Percentiles rank a stretch among this genome's conserved stretches.
Conservation (phyloP, 2,797 vertebrate genomes). For the Oreochromis mossambicus region DNA sequence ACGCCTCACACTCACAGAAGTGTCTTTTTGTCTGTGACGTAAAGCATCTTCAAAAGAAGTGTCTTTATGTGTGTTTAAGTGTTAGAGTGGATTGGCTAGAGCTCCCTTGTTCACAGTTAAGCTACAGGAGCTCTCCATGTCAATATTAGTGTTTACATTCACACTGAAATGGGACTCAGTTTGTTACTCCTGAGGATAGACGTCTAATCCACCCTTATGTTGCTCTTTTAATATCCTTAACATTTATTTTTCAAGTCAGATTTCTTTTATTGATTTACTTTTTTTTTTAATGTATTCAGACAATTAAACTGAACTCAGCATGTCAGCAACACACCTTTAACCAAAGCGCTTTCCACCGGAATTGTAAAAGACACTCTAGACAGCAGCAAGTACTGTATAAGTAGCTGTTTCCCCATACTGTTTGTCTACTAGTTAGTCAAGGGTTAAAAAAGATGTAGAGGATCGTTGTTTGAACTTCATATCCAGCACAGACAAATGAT, state of each 20-base stretch:
- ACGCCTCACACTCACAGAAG: not conserved
- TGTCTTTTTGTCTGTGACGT: not conserved
- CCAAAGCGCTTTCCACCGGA: not conserved
- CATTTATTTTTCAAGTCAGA: constrained; percentile 32
- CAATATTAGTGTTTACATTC: constrained; percentile 68
- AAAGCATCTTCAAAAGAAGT: constrained; percentile 6
- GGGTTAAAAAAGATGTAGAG: not conserved
- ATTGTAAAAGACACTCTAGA: not conserved
- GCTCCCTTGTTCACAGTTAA: constrained; percentile 50
- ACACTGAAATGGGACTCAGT: constrained; percentile 51
- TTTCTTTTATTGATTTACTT: constrained; percentile 36
- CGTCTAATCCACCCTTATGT: constrained; percentile 64
- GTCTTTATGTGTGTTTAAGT: constrained; percentile 11
- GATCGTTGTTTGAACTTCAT: not conserved
- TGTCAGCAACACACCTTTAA: not conserved
- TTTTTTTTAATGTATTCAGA: rapidly evolving
- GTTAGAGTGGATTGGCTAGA: constrained; percentile 15
- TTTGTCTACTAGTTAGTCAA: not conserved
- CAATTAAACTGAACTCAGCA: not conserved
- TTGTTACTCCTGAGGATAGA: constrained; percentile 59
- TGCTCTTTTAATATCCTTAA: constrained; percentile 58
- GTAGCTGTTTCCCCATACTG: not conserved
- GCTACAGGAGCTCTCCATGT: constrained; percentile 49
- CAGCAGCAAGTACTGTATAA: not conserved
- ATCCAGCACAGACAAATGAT: constrained; percentile 11